phyloP scores from a whole-genome alignment of 1,140 invertebrate species.

The Oscheius sp. region DNA sequence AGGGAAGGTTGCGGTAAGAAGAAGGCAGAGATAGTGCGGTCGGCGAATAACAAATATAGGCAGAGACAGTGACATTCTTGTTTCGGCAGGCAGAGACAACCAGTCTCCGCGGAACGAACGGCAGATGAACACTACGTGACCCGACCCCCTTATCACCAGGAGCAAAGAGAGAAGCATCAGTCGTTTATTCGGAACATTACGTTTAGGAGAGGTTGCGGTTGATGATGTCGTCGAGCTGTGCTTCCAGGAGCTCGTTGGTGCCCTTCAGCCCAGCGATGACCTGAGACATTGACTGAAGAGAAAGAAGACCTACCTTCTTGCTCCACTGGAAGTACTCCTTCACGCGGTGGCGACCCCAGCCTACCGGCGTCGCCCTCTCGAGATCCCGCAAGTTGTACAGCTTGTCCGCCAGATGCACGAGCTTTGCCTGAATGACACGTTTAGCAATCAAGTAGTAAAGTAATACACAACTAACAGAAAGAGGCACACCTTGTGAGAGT shows the following conservation, averaged over 20 bases:
- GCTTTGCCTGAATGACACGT: constrained; percentile 72
- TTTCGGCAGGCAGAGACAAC: too few species aligned
- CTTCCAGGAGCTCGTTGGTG: constrained; percentile 70
- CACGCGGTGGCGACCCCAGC: constrained; percentile 64
- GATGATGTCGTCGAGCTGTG: constrained; percentile 68
- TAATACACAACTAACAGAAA: background rate
- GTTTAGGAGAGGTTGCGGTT: constrained; percentile 49
- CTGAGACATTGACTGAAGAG: too few species aligned
- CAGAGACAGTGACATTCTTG: too few species aligned
- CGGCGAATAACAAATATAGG: too few species aligned
- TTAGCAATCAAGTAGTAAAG: background rate
- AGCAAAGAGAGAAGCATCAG: too few species aligned
- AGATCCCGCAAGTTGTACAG: constrained; percentile 80
- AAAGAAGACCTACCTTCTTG: constrained; percentile 52
- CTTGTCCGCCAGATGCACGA: constrained; percentile 81
- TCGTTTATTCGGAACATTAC: too few species aligned
- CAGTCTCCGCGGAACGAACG: too few species aligned
- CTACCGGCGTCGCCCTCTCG: constrained; percentile 66
- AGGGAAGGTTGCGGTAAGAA: too few species aligned
- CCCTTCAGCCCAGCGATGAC: constrained; percentile 72
- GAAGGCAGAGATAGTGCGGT: too few species aligned
- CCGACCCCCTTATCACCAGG: too few species aligned
- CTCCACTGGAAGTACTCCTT: constrained; percentile 75
- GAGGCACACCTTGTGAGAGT: constrained; percentile 60
- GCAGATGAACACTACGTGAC: too few species aligned